These are phyloP conservation scores for Drosophila silvestris DNA, from an alignment of 2,888 invertebrate species.

Conservation along the genomic window DNA sequence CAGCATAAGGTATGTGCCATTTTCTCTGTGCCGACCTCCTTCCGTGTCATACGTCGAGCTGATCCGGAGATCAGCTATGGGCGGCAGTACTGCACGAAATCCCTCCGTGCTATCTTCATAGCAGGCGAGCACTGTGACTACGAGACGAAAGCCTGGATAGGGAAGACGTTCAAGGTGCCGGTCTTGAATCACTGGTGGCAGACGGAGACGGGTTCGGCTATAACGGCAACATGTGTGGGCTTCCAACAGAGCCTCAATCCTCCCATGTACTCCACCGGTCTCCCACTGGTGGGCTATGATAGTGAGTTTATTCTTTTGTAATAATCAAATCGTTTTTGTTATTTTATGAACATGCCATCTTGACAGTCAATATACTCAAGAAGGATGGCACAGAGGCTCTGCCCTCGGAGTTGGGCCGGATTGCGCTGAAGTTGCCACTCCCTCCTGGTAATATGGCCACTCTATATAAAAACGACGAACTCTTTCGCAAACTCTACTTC, in stretches of 20 bases:
- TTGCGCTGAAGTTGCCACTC: slow-evolving; percentile 93
- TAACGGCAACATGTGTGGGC: slow-evolving; percentile 93
- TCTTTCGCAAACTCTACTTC: slow-evolving; percentile 93
- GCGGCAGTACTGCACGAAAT: slow-evolving; percentile 89
- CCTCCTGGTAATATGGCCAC: slow-evolving; percentile 96
- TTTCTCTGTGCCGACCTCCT: slow-evolving; percentile 96
- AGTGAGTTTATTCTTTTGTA: slow-evolving; percentile 86
- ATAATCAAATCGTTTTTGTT: not conserved
- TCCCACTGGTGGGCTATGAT: slow-evolving; percentile 95
- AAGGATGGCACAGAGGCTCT: slow-evolving; percentile 90
- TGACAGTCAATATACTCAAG: slow-evolving; percentile 88
- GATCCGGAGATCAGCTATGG: slow-evolving; percentile 91
- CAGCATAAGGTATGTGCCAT: slow-evolving; percentile 94
- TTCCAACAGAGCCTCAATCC: slow-evolving; percentile 90
- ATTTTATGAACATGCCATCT: too few relatives aligned
- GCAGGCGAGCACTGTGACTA: slow-evolving; percentile 97
- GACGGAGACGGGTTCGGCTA: slow-evolving; percentile 96
- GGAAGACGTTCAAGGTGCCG: slow-evolving; percentile 90
- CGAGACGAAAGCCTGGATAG: slow-evolving; percentile 93
- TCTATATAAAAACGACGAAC: slow-evolving; percentile 92
- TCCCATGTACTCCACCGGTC: slow-evolving; percentile 92
- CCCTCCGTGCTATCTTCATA: slow-evolving; percentile 91
- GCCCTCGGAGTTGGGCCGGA: slow-evolving; percentile 91
- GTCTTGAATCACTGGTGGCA: slow-evolving; percentile 99
- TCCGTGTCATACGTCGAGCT: slow-evolving; percentile 92